A percentile compares a stretch with the other conserved stretches of the same genome.
These are phyloP conservation scores for Anneissia japonica DNA, from an alignment of 35 echinoderm and acorn worm species.

Conservation along the genomic window DNA sequence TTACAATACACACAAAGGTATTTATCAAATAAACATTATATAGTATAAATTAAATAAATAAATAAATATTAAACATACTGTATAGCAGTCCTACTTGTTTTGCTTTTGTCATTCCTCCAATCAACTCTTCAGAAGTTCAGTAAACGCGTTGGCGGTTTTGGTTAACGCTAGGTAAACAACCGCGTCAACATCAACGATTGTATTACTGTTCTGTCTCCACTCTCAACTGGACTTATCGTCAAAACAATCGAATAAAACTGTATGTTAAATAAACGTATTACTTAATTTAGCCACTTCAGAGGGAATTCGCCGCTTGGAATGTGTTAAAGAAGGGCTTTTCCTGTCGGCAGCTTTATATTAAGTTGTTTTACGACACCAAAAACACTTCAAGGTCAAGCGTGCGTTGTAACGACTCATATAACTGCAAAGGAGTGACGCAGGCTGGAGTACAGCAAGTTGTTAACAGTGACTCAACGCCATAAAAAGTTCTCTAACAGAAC, in stretches of 20 bases:
- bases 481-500: neutral
- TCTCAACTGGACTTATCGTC: neutral
- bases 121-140: too few relatives aligned
- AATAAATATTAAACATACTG: too few relatives aligned
- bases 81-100: too few relatives aligned
- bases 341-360: slow-evolving; percentile 1
- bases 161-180: neutral
- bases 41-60: too few relatives aligned
- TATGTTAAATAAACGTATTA: slow-evolving; percentile 2
- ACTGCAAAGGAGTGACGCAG: neutral
- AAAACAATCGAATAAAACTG: neutral
- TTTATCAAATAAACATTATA: too few relatives aligned
- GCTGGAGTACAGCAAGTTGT: neutral
- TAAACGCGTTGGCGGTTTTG: too few relatives aligned
- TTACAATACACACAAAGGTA: too few relatives aligned
- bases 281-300: neutral
- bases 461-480: neutral
- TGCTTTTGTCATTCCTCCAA: too few relatives aligned
- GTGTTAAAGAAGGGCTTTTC: neutral
- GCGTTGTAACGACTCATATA: neutral
- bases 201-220: neutral
- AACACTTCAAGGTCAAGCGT: neutral
- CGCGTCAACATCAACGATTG: neutral
- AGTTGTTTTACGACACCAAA: neutral
- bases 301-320: neutral